Evolutionary conservation across 2,797 vertebrate species (phyloP), one percentile per base, ranked within the genome.

Genomic region (Spinus pinus): DNA sequence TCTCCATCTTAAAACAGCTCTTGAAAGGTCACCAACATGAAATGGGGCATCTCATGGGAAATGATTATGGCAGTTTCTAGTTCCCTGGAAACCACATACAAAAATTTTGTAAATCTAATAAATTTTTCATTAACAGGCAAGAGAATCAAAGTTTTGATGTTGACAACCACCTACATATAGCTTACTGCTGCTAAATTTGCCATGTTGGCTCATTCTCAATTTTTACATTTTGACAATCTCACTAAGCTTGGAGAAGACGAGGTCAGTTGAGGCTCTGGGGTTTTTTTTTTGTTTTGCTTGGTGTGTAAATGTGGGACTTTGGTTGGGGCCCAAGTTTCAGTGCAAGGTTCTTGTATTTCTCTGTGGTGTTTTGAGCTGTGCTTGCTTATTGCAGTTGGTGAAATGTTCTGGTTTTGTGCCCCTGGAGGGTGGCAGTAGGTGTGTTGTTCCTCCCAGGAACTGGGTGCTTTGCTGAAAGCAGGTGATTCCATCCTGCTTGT

Each of bases 161-260:
- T 87, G 61, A 60, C 58, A 82, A 15, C 12, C 65, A n/a, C 35
- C 16, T 28, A 5, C 6, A 1, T 49, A 22, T 17, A 78, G 39
- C 31, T 66, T 81, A 18, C n/a, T 90, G 61, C 73, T 85, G 58
- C 66, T 77, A 57, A 72, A 67, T 88, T 31, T 30, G 19, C 62
- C 19, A 7, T 0, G 0, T 44, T 64, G 35, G 16, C 23, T 66
- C 79, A 33, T 44, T 83, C 37, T 84, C 4, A 9, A 3, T 39
- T 84, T 84, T 81, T n/a, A 30, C 2, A 19, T 81, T 61, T 69
- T 77, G 46, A 78, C 64, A 22, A 42, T 84, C 67, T 65, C 22
- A 8, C 54, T 35, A 35, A 84, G 37, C 41, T 56, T 73, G 35
- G n/a, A 71, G 66, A 44, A 35, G 33, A 19, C 0, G 6, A 73